A percentile compares a stretch with the other conserved stretches of the same genome.
These are phyloP conservation scores for Epizoanthus fatuus DNA, from an alignment of 92 coral and sea anemone species.

Conservation along the genomic window DNA sequence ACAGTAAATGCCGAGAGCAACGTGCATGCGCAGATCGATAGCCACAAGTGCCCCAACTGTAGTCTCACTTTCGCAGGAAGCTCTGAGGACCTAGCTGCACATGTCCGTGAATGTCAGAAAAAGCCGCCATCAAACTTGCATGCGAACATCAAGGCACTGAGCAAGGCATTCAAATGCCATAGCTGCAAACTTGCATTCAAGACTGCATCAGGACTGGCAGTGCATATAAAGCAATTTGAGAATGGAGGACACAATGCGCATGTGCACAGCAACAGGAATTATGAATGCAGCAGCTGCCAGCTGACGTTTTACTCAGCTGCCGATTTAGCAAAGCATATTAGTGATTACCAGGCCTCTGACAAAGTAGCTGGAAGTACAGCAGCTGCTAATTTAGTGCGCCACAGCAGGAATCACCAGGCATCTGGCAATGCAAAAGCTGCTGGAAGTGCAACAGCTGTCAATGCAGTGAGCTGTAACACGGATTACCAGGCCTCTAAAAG, in stretches of 20 bases:
- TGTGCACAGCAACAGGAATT: not conserved
- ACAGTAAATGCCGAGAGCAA: not conserved
- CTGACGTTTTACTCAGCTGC: conserved; percentile 6
- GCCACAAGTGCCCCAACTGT: not conserved
- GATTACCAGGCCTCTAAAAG: not conserved
- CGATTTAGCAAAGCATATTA: conserved; percentile 29
- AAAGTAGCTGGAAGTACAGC: not conserved
- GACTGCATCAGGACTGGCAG: conserved; percentile 24
- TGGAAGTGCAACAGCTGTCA: not conserved
- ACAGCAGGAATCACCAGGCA: not conserved
- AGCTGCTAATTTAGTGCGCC: not conserved
- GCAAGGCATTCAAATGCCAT: conserved; percentile 27
- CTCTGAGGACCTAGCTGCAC: conserved; percentile 1
- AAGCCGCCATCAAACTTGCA: not conserved
- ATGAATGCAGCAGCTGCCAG: conserved; percentile 29
- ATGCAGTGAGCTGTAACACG: not conserved
- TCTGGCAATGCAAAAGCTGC: not conserved
- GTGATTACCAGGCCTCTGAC: conserved; percentile 1
- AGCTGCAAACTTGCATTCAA: conserved; percentile 39
- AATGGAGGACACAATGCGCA: not conserved
- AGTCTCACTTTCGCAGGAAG: conserved; percentile 8
- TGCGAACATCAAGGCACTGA: not conserved
- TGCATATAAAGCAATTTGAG: conserved; percentile 11
- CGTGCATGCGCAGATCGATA: not conserved
- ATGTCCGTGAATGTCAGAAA: not conserved